Evolutionary conservation across 2,797 vertebrate species (phyloP).

Genomic region (Aplochiton taeniatus): DNA sequence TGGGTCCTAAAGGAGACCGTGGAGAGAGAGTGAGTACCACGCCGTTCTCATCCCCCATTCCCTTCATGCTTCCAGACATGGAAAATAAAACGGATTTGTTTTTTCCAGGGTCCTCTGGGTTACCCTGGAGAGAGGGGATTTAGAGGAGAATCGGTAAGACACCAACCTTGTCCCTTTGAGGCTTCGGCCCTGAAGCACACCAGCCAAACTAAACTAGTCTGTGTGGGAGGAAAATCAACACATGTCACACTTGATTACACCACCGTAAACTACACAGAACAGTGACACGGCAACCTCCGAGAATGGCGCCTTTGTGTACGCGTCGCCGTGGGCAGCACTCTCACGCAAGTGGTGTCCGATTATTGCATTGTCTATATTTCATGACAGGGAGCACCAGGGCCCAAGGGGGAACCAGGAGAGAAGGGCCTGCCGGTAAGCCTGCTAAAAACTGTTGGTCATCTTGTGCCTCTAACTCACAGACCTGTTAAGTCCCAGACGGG

Average conservation of each 20-base stretch:
- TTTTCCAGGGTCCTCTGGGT: conserved; percentile 76
- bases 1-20: conserved; percentile 84
- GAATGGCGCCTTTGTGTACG: conserved; percentile 17
- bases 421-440: conserved; percentile 91
- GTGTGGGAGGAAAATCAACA: conserved; percentile 36
- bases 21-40: conserved; percentile 85
- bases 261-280: conserved; percentile 53
- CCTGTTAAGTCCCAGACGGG: too few species aligned
- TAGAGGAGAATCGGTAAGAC: conserved; percentile 80
- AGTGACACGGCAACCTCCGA: conserved; percentile 31
- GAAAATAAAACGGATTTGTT: conserved; percentile 28
- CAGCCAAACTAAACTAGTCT: conserved; percentile 15
- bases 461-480: conserved; percentile 15
- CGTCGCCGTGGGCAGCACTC: conserved; percentile 8
- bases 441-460: not conserved
- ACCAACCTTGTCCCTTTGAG: conserved; percentile 10
- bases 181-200: conserved; percentile 12
- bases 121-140: conserved; percentile 79
- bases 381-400: conserved; percentile 84
- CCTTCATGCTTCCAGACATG: not conserved
- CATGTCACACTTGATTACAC: conserved; percentile 50
- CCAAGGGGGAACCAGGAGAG: conserved; percentile 88
- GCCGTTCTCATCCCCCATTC: conserved; percentile 1
- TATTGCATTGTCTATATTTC: conserved; percentile 35
- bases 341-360: conserved; percentile 9